Conservation (phyloP, 2,888 invertebrate genomes). For the Pollenia amentaria region DNA sequence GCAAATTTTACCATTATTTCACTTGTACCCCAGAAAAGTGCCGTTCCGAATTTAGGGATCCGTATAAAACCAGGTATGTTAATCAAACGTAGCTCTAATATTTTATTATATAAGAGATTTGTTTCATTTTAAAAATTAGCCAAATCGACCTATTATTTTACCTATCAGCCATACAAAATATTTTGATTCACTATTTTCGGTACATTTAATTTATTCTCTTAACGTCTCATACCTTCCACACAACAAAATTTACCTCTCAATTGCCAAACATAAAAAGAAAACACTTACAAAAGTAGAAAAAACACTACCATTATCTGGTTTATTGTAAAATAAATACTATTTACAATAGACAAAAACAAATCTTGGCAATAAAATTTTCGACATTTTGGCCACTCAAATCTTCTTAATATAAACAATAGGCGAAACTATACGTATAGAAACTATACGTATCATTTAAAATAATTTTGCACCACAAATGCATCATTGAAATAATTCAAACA, state of each 20-base stretch:
- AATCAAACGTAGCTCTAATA: too few species aligned
- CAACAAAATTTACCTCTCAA: not conserved
- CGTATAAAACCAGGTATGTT: too few species aligned
- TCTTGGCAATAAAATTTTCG: conserved; percentile 45
- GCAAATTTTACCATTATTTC: too few species aligned
- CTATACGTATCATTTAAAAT: not conserved
- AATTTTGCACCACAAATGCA: conserved; percentile 4
- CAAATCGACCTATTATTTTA: too few species aligned
- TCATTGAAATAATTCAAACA: not conserved
- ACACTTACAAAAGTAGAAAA: not conserved
- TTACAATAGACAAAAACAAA: conserved; percentile 29
- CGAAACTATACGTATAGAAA: conserved; percentile 8
- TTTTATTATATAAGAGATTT: too few species aligned
- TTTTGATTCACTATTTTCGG: too few species aligned
- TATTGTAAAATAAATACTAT: conserved; percentile 19
- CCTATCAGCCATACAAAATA: too few species aligned
- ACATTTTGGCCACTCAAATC: conserved; percentile 23
- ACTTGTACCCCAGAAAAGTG: too few species aligned
- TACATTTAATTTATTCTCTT: too few species aligned
- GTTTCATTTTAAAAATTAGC: too few species aligned
- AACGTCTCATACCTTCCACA: too few species aligned
- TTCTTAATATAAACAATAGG: conserved; percentile 5
- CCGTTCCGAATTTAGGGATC: too few species aligned
- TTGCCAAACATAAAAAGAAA: not conserved
- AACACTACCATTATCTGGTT: conserved; percentile 13